Percentiles rank a stretch among this genome's conserved stretches.
Evolutionary conservation across 1,140 invertebrate genomes (phyloP).

Genomic region (Drosophila jambulina): DNA sequence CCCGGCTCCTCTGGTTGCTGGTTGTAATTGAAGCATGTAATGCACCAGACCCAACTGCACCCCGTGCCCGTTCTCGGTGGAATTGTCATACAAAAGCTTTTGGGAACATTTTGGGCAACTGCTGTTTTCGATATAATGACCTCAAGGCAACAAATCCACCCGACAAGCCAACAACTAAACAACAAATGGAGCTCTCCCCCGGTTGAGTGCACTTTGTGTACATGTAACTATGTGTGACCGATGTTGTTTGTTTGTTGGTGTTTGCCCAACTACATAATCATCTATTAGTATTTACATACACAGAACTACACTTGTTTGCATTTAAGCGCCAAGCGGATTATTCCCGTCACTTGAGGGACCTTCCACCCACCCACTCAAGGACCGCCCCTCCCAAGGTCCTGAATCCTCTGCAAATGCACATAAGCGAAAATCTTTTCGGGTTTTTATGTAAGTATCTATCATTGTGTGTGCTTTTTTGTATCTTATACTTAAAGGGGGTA

Average conservation of each 20-base stretch:
- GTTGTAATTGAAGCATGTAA: conserved; percentile 82
- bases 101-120: conserved; percentile 81
- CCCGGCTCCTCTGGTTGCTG: neutral
- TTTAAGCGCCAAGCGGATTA: conserved; percentile 82
- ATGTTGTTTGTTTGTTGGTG: conserved; percentile 64
- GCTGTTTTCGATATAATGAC: conserved; percentile 83
- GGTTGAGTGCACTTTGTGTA: conserved; percentile 81
- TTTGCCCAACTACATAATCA: conserved; percentile 82
- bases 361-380: conserved; percentile 6
- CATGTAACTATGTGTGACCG: conserved; percentile 81
- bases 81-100: conserved; percentile 80
- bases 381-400: conserved; percentile 1
- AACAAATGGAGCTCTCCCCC: conserved; percentile 70
- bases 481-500: neutral
- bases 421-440: conserved; percentile 21
- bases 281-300: conserved; percentile 83
- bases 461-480: conserved; percentile 2
- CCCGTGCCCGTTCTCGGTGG: conserved; percentile 5
- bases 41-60: conserved; percentile 49
- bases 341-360: conserved; percentile 48
- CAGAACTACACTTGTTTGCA: conserved; percentile 82
- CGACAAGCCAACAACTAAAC: conserved; percentile 70
- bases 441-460: conserved; percentile 17
- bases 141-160: conserved; percentile 72
- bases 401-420: conserved; percentile 17